Evolutionary conservation across 1,140 invertebrate species (phyloP).

Genomic region (Drosophila funebris): DNA sequence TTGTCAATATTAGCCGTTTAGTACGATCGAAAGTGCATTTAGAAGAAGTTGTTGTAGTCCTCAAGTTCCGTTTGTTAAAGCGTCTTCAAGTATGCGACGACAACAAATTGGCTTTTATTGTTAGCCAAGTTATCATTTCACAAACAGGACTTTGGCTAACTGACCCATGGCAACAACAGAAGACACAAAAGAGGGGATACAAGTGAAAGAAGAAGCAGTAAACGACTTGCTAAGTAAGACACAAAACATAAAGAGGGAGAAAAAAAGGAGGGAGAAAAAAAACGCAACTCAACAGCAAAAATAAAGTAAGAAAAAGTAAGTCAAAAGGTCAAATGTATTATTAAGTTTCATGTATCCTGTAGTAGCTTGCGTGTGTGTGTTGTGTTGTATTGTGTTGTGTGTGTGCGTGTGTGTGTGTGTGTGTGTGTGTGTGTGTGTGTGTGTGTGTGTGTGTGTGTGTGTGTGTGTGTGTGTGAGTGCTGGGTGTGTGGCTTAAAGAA

Average conservation of each 20-base stretch:
- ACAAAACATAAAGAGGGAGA: not conserved
- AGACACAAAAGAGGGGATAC: not conserved
- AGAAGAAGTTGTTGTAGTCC: not conserved
- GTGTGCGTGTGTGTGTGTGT: conserved; percentile 22
- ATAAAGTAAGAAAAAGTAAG: conserved; percentile 55
- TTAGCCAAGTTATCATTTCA: not conserved
- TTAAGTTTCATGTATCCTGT: conserved; percentile 38
- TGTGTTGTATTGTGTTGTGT: not conserved
- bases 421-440: conserved; percentile 18
- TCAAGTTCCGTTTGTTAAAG: not conserved
- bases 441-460: conserved; percentile 6
- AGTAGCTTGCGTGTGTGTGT: conserved; percentile 22
- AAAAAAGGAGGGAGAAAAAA: conserved; percentile 9
- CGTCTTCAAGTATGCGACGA: conserved; percentile 20
- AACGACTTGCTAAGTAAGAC: conserved; percentile 41
- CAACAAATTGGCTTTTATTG: conserved; percentile 18
- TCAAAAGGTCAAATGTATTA: conserved; percentile 80
- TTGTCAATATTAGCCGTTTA: not conserved
- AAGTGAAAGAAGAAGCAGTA: not conserved
- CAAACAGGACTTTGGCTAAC: conserved; percentile 14
- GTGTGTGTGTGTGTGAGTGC: conserved; percentile 19
- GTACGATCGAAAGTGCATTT: conserved; percentile 3
- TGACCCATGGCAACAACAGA: conserved; percentile 18
- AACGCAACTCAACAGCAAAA: conserved; percentile 5
- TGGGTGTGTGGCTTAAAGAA: conserved; percentile 37